phyloP scores from a whole-genome alignment of 2,888 invertebrate genomes.

The Morpho deidamia region DNA sequence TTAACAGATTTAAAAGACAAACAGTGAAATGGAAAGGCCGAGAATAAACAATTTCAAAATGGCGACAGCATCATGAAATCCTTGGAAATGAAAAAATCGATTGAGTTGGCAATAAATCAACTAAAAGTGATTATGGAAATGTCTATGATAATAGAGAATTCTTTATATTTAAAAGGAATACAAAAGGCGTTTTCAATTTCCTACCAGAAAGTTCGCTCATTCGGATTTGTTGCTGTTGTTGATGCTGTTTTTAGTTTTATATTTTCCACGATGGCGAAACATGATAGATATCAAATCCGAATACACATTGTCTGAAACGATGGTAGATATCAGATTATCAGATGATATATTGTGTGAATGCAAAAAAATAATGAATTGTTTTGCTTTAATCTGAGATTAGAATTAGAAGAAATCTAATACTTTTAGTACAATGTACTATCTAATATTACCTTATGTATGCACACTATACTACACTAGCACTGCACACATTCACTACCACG shows the following conservation, averaged over 20 bases:
- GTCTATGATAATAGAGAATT: neutral
- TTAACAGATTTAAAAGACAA: conserved; percentile 31
- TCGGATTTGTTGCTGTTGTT: no score
- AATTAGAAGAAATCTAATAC: no score
- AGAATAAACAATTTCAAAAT: conserved; percentile 27
- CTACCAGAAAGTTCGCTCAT: no score
- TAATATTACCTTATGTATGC: no score
- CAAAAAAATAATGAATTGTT: neutral
- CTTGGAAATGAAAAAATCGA: conserved; percentile 35
- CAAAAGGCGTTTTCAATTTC: neutral
- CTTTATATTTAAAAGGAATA: neutral
- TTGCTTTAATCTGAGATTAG: neutral
- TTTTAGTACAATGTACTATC: no score
- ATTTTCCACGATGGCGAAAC: no score
- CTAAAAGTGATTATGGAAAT: conserved; percentile 33
- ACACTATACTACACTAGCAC: no score
- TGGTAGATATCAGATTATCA: neutral
- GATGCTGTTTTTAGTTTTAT: no score
- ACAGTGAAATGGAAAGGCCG: conserved; percentile 29
- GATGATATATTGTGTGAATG: neutral
- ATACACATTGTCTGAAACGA: no score
- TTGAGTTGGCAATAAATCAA: conserved; percentile 36
- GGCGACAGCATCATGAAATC: conserved; percentile 11
- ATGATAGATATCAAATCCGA: no score
- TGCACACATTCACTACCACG: no score